A percentile compares a stretch with the other conserved stretches of the same genome.
phyloP scores from a whole-genome alignment of 2,888 invertebrate species.

The Hypolimnas misippus region DNA sequence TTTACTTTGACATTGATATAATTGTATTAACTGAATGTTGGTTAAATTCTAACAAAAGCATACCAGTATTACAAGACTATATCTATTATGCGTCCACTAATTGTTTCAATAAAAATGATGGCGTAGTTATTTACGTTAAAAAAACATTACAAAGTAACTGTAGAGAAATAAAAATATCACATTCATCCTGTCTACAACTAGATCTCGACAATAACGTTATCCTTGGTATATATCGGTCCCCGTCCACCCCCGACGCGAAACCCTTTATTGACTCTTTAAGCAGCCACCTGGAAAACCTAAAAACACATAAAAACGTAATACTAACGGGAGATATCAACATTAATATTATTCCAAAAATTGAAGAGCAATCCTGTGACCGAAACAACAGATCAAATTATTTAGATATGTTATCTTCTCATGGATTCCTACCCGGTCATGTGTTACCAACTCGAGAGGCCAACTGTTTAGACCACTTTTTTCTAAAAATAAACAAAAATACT shows the following conservation, averaged over 20 bases:
- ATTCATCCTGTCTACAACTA: slow-evolving; percentile 5
- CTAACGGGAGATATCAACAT: slow-evolving; percentile 31
- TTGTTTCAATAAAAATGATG: slow-evolving; percentile 12
- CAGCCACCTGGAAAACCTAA: neutral
- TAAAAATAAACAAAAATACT: slow-evolving; percentile 19
- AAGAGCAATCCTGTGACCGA: neutral
- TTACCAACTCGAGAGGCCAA: slow-evolving; percentile 29
- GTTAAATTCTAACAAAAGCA: slow-evolving; percentile 16
- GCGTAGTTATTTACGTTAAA: slow-evolving; percentile 31
- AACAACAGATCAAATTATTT: slow-evolving; percentile 22
- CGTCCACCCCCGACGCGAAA: neutral
- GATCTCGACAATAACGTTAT: slow-evolving; percentile 3
- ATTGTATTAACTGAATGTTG: slow-evolving; percentile 37
- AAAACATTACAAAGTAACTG: neutral
- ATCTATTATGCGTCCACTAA: neutral
- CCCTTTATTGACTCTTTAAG: slow-evolving; percentile 4
- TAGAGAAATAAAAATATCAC: slow-evolving; percentile 1
- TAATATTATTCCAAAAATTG: slow-evolving; percentile 20
- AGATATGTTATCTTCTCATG: slow-evolving; percentile 23
- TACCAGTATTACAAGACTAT: slow-evolving; percentile 2
- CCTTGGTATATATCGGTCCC: slow-evolving; percentile 13
- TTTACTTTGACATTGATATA: slow-evolving; percentile 25
- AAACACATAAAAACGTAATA: slow-evolving; percentile 19
- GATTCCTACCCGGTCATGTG: slow-evolving; percentile 26
- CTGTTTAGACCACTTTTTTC: slow-evolving; percentile 33